Percentiles rank a stretch among this genome's conserved stretches.
phyloP scores from a whole-genome alignment of 30 jellyfish, hydroid and myxozoan genomes.

The Phacellophora camtschatica region DNA sequence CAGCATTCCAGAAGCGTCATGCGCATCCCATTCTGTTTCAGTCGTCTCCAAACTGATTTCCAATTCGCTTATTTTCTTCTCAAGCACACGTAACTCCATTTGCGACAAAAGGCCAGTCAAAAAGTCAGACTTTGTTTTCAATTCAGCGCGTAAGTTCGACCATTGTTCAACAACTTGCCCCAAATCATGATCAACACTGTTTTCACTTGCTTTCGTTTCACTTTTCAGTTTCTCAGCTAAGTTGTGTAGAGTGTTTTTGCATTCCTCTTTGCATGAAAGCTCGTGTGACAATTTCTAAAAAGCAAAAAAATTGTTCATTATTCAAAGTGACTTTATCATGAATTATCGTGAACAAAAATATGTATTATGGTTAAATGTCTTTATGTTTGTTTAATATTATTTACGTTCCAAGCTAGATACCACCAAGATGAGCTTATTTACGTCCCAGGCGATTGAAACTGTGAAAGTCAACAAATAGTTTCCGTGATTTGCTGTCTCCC shows the following conservation, averaged over 20 bases:
- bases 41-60: slow-evolving; percentile 33
- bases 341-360: background rate
- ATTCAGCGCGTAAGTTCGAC: slow-evolving; percentile 18
- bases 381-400: too few relatives aligned
- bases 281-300: background rate
- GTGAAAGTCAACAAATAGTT: too few relatives aligned
- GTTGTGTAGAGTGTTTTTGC: too few relatives aligned
- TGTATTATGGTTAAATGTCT: too few relatives aligned
- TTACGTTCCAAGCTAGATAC: too few relatives aligned
- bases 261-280: background rate
- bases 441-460: too few relatives aligned
- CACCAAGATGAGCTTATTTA: too few relatives aligned
- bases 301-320: background rate
- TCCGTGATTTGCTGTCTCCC: too few relatives aligned
- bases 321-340: background rate
- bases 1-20: background rate
- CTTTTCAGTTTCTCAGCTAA: slow-evolving; percentile 7
- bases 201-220: background rate
- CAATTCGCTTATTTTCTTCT: background rate
- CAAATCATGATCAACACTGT: slow-evolving; percentile 1
- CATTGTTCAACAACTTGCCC: slow-evolving; percentile 1
- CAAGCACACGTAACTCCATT: slow-evolving; percentile 22
- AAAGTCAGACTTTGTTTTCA: slow-evolving; percentile 29
- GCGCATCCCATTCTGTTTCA: slow-evolving; percentile 30
- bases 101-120: background rate